These are phyloP conservation scores for Hirundo rustica DNA, from an alignment of 2,797 vertebrate species.

Conservation along the genomic window DNA sequence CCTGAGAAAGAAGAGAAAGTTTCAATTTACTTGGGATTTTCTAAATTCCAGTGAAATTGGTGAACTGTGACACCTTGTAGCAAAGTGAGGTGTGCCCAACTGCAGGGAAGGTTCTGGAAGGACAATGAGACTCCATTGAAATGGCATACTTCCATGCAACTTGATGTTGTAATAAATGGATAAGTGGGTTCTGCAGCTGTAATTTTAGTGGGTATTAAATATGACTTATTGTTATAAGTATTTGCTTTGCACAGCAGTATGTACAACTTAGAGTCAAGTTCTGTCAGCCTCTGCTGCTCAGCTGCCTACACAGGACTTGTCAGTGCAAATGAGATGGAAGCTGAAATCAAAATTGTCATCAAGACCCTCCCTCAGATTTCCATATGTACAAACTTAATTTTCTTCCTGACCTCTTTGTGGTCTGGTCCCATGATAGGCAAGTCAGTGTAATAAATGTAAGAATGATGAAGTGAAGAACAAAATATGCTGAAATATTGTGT, in stretches of 20 bases:
- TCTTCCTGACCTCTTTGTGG: background rate
- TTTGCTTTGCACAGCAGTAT: background rate
- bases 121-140: background rate
- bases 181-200: background rate
- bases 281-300: background rate
- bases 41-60: background rate
- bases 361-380: background rate
- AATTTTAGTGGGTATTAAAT: background rate
- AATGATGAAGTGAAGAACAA: background rate
- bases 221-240: background rate
- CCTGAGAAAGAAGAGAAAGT: background rate
- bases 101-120: background rate
- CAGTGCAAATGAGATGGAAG: background rate
- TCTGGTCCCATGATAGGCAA: background rate
- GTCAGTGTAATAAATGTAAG: background rate
- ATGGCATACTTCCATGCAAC: background rate
- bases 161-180: background rate
- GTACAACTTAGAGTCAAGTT: background rate
- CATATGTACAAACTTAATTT: background rate
- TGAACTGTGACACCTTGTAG: background rate
- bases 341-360: background rate
- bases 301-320: background rate
- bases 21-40: background rate
- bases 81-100: background rate
- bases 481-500: background rate